Evolutionary conservation across 2,113 vertebrate genomes (phyloP), one percentile per base, ranked within the genome.

Genomic region (Muntiacus reevesi): DNA sequence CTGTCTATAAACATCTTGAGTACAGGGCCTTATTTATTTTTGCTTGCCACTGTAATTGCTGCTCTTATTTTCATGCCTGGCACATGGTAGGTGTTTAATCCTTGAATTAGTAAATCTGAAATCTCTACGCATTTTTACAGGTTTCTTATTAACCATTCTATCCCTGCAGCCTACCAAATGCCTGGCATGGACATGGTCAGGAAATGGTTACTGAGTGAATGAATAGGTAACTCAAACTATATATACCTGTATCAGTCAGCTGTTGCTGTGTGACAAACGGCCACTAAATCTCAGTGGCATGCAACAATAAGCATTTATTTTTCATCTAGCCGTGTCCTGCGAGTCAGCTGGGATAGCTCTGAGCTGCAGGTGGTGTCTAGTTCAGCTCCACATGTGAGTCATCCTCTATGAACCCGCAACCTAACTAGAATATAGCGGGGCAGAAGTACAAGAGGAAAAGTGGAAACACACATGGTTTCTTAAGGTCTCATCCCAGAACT

Each of bases 261-360:
- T 55, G 16, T 33, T 25, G 94, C 96, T 43, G 78, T 3, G 1
- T 95, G 93, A 97, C 83, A 89, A 97, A 64, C 47, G 93, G 92
- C 47, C 17, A 23, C 59, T 14, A 57, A n/a, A 36, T 71, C 50
- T 96, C 62, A 78, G 14, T 3, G 28, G 40, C 25, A 9, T 6
- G 17, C 67, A 60, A 7, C 15, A 64, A 2, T 19, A 82, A 82
- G 45, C 1, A 2, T 43, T 52, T 45, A 25, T 84, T 87, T 93
- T 36, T 54, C 59, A 17, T 28, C 7, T 16, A 15, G 23, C 7
- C 62, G 64, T 83, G 74, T 87, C 43, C 59, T 88, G 57, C 2
- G 43, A 40, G 78, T 67, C 52, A 85, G 25, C 19, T 4, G 3
- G 87, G 40, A 71, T 2, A 54, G 25, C 25, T 60, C 27, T 43